Conservation (phyloP, 1,140 invertebrate genomes). For the Onthophagus taurus region DNA sequence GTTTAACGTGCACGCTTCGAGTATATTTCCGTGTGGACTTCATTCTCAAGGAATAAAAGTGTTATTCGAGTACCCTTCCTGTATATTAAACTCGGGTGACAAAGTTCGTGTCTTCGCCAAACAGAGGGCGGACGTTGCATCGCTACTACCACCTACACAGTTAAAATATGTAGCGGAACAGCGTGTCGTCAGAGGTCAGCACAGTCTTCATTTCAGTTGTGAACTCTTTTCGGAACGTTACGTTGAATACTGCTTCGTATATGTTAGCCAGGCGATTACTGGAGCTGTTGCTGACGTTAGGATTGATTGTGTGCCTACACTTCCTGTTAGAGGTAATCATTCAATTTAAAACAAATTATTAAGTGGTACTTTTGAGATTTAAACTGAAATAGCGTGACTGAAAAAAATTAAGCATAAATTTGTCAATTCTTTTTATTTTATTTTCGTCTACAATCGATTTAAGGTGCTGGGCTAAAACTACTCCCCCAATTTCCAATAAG, state of each 20-base stretch:
- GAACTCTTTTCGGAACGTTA: conserved; percentile 72
- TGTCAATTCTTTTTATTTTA: background rate
- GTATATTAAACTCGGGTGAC: conserved; percentile 62
- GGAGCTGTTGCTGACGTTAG: conserved; percentile 72
- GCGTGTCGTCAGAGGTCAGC: conserved; percentile 51
- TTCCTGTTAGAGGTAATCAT: conserved; percentile 60
- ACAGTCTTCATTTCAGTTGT: conserved; percentile 67
- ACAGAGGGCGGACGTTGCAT: conserved; percentile 55
- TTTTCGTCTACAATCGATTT: background rate
- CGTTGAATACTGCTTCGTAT: conserved; percentile 78
- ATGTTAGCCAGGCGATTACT: conserved; percentile 70
- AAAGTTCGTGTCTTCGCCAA: conserved; percentile 64
- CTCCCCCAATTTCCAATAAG: background rate
- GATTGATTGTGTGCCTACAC: conserved; percentile 69
- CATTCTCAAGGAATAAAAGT: conserved; percentile 57
- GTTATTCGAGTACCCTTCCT: conserved; percentile 71
- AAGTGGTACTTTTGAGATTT: background rate
- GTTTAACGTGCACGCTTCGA: conserved; percentile 68
- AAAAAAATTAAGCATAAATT: background rate
- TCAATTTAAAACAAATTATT: conserved; percentile 1
- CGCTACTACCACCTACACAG: conserved; percentile 48
- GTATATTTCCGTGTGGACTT: conserved; percentile 68
- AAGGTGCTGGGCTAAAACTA: background rate
- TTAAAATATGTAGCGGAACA: conserved; percentile 58
- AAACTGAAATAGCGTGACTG: background rate